Conservation (phyloP, 1,140 invertebrate species). For the Daktulosphaira vitifoliae region DNA sequence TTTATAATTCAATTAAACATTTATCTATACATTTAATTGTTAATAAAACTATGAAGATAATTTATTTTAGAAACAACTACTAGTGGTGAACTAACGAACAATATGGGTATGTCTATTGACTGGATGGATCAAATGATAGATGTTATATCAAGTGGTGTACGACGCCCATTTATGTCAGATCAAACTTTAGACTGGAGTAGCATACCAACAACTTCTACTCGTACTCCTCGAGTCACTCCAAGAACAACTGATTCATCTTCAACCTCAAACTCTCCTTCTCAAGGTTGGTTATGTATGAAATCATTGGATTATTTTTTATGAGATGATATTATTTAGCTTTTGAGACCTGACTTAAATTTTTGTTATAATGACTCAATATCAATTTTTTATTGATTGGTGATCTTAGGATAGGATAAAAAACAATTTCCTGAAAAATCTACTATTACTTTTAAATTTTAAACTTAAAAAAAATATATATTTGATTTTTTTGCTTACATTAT, state of each 20-base stretch:
- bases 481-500: too few species aligned
- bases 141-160: slow-evolving; percentile 43
- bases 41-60: background rate
- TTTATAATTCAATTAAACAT: too few species aligned
- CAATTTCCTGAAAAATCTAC: too few species aligned
- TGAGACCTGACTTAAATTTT: too few species aligned
- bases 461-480: too few species aligned
- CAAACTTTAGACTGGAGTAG: slow-evolving; percentile 56
- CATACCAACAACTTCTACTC: slow-evolving; percentile 40
- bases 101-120: slow-evolving; percentile 13
- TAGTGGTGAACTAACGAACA: background rate
- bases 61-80: background rate
- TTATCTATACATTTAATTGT: too few species aligned
- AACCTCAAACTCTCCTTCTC: background rate
- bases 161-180: slow-evolving; percentile 56
- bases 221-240: slow-evolving; percentile 25
- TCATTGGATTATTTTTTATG: background rate
- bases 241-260: slow-evolving; percentile 21
- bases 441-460: too few species aligned
- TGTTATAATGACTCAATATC: too few species aligned
- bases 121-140: slow-evolving; percentile 33
- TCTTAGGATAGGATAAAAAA: too few species aligned
- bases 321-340: too few species aligned
- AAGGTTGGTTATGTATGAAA: background rate
- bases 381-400: too few species aligned